Evolutionary conservation across 2,888 invertebrate genomes (phyloP), one percentile per base, ranked within the genome.

Genomic region (Dascillus cervinus): DNA sequence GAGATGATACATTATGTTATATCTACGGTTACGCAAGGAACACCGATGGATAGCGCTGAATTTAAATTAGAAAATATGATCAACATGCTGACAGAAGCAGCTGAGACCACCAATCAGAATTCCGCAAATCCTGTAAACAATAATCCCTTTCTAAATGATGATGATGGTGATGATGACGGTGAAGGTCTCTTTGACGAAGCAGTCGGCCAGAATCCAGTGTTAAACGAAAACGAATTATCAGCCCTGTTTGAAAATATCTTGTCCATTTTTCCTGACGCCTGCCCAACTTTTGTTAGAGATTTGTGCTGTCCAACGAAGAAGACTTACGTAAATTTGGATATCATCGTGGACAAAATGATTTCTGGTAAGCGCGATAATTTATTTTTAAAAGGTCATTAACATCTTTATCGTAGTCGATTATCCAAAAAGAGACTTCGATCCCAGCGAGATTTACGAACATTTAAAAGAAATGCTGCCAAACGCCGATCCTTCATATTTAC

Each of bases 401-500:
- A 1, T 22, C 27, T 26, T 11, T 8, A 12, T 39, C 34, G n/a
- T 19, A 40, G 38, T 13, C 15, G 33, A 34, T 33, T 29, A 37
- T 23, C 32, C 22, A 19, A 37, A 32, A 29, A 38, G 27, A 30
- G 14, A 38, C 35, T 25, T 35, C 11, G 34, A 41, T 36, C 32
- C 35, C 27, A 36, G 32, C 19, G 32, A 33, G 9, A 37, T 44
- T 13, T 41, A 37, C 9, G 33, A 49, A 25, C 44, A 52, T 34
- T 43, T 60, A n/a, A 38, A 49, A 33, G 53, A 54, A 13, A 51
- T 60, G 36, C 38, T 64, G 19, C 64, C 64, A 5, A 47, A 53
- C 37, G 62, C 58, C 9, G 60, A 61, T 48, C 62, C 62, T 9
- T 34, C 34, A 2, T 63, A 56, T 43, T 46, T 64, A 34, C 42